Percentiles rank a stretch among this genome's conserved stretches.
Evolutionary conservation across 2,888 invertebrate species (phyloP).

Genomic region (Coenonympha arcania): DNA sequence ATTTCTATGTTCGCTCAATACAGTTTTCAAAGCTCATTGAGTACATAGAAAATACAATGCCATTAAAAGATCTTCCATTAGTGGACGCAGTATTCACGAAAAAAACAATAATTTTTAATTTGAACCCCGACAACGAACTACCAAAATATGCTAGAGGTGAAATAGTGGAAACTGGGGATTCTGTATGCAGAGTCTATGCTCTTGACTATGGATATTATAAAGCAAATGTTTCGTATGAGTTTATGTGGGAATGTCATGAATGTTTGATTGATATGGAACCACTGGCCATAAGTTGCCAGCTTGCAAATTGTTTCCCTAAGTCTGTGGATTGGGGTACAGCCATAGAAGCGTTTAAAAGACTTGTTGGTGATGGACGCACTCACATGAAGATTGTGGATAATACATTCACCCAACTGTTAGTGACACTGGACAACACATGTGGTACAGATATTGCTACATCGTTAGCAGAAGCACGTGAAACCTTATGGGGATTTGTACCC

Average conservation of each 20-base stretch:
- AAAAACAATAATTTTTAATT: not conserved
- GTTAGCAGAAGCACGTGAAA: constrained; percentile 32
- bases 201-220: constrained; percentile 35
- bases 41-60: not conserved
- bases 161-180: constrained; percentile 18
- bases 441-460: constrained; percentile 37
- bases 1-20: constrained; percentile 28
- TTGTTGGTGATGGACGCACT: constrained; percentile 31
- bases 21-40: constrained; percentile 18
- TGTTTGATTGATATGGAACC: constrained; percentile 22
- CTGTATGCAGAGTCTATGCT: constrained; percentile 31
- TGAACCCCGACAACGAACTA: not conserved
- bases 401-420: constrained; percentile 26
- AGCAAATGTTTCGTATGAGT: constrained; percentile 22
- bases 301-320: constrained; percentile 33
- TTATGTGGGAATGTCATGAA: constrained; percentile 17
- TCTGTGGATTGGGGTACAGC: constrained; percentile 28
- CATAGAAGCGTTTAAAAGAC: constrained; percentile 35
- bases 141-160: constrained; percentile 20
- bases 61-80: not conserved
- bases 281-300: constrained; percentile 31
- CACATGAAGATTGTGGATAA: constrained; percentile 30
- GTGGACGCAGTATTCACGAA: too few species aligned
- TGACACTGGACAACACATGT: constrained; percentile 32
- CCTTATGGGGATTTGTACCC: constrained; percentile 28